Evolutionary conservation across 2,797 vertebrate species (phyloP).

Genomic region (Oreortyx pictus): DNA sequence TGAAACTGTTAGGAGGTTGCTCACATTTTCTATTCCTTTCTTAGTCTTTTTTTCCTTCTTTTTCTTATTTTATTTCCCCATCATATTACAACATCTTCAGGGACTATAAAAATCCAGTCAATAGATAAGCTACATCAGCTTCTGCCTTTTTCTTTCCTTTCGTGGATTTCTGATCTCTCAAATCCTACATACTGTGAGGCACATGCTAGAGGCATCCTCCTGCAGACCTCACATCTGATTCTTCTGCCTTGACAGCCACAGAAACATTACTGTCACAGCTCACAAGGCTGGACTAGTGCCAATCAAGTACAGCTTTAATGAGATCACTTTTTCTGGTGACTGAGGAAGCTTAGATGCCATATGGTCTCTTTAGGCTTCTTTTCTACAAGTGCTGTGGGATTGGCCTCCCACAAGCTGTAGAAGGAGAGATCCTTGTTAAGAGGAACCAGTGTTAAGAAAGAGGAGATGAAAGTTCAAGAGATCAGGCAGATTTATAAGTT

Average conservation of each 20-base stretch:
- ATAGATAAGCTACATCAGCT: background rate
- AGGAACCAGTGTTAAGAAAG: background rate
- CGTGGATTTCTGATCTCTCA: background rate
- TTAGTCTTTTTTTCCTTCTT: background rate
- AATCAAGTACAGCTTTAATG: constrained; percentile 56
- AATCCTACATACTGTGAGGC: background rate
- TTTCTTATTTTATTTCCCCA: background rate
- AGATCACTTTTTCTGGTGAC: constrained; percentile 28
- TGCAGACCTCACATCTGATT: background rate
- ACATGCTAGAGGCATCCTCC: background rate
- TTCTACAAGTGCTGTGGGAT: background rate
- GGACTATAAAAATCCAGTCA: background rate
- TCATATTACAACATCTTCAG: background rate
- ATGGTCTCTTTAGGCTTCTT: constrained; percentile 38
- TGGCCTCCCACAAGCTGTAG: background rate
- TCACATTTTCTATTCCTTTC: background rate
- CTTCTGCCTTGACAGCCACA: background rate
- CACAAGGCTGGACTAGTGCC: constrained; percentile 24
- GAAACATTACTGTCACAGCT: background rate
- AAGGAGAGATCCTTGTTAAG: background rate
- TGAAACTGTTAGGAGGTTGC: background rate
- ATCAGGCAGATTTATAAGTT: background rate
- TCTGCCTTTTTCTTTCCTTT: background rate
- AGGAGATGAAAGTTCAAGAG: background rate
- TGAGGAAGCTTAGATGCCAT: constrained; percentile 50